Percentiles rank a stretch among this genome's conserved stretches.
These are phyloP conservation scores for Seriola quinqueradiata DNA, from an alignment of 2,113 vertebrate species.

Conservation along the genomic window DNA sequence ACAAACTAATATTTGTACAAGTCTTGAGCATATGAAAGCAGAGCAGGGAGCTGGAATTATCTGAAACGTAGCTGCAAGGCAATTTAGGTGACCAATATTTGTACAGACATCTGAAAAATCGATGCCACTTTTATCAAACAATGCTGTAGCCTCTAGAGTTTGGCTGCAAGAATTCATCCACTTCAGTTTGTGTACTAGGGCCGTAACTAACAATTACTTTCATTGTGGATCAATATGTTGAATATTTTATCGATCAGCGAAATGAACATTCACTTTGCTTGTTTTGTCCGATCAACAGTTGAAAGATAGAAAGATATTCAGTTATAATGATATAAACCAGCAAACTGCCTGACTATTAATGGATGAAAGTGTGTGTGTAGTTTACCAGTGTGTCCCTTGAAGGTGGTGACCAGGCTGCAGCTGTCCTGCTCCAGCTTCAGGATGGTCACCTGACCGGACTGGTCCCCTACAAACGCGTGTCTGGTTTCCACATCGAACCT, in stretches of 20 bases:
- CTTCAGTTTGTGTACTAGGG: neutral
- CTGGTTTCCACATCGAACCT: conserved; percentile 98
- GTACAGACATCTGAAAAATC: neutral
- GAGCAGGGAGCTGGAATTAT: neutral
- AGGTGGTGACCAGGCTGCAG: conserved; percentile 95
- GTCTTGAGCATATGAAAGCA: neutral
- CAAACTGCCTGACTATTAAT: neutral
- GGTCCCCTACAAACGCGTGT: conserved; percentile 96
- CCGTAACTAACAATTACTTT: neutral
- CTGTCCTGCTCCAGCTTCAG: conserved; percentile 96
- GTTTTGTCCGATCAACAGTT: neutral
- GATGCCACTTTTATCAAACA: neutral
- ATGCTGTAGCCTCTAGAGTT: neutral
- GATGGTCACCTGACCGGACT: conserved; percentile 98
- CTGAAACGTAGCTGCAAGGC: neutral
- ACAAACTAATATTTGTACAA: neutral
- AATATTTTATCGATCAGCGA: neutral
- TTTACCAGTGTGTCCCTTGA: conserved; percentile 97
- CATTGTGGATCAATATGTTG: conserved; percentile 7
- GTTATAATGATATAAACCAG: neutral
- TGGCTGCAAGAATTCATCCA: neutral
- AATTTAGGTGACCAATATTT: neutral
- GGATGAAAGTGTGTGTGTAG: conserved; percentile 2
- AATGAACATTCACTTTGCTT: neutral
- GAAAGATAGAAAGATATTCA: neutral